Evolutionary conservation across 2,888 invertebrate genomes (phyloP), one percentile per base, ranked within the genome.

Genomic region (Nematopogon swammerdamellus): DNA sequence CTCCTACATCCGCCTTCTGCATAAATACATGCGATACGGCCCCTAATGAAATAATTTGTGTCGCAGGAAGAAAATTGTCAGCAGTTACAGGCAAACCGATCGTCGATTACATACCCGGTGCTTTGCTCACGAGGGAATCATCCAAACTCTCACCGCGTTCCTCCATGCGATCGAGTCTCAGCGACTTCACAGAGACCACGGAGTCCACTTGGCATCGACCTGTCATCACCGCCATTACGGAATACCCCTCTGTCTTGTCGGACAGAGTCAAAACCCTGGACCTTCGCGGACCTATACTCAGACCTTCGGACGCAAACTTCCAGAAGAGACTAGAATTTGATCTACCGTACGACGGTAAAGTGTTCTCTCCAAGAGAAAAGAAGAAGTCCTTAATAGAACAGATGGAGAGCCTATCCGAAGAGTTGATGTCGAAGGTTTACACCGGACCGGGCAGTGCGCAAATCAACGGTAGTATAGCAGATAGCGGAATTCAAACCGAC

Each of bases 171-270:
- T 79, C 79, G 58, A 79, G 77, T 54, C 59, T 74, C 64, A 76
- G 76, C 63, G 79, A 79, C 62, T 80, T 80, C 57, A 80, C 80
- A 49, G 81, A 81, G 58, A 81, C 79, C 1, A 77, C 79, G 0
- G 76, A 77, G 53, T 79, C 79, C 0, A 79, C 76, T 0, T 79
- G 77, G 77, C 74, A 75, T 52, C 69, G 70, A 49, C 68, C 72
- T 46, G 59, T 62, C 0, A 64, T 60, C n/a, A 56, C 59, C 6
- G 60, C 67, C 0, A 19, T 30, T 2, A 64, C 73, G 0, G 77
- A 79, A 53, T 79, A 77, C 53, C 77, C 79, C 0, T 75, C 76
- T 11, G 79, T 79, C 1, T 58, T 77, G 1, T 77, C 77, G 1
- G 77, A 76, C 45, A 68, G 77, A 60, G 50, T 72, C 1, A 76